Conservation (phyloP, 53 echinoderm and acorn worm species). For the Henricia sp. region DNA sequence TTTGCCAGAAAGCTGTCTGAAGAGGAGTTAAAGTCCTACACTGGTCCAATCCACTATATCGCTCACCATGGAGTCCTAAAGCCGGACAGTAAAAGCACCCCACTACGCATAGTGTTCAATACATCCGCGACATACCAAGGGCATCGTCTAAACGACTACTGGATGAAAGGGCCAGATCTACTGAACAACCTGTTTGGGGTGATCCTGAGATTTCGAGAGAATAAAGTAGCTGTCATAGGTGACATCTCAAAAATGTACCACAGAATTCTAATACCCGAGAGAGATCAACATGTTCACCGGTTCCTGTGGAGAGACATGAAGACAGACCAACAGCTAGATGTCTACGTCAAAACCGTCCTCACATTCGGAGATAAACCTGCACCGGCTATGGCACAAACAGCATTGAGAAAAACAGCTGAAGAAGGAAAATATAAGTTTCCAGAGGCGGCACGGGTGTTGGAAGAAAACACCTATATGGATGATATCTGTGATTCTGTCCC, state of each 20-base stretch:
- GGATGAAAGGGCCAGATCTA: conserved; percentile 72
- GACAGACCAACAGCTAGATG: conserved; percentile 47
- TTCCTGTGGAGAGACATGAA: conserved; percentile 69
- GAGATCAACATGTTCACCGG: conserved; percentile 67
- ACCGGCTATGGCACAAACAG: no score
- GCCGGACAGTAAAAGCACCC: conserved; percentile 51
- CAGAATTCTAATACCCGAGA: conserved; percentile 63
- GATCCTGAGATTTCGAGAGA: conserved; percentile 48
- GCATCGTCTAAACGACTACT: conserved; percentile 67
- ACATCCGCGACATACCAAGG: conserved; percentile 64
- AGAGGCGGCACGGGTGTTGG: conserved; percentile 38
- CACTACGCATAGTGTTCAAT: conserved; percentile 69
- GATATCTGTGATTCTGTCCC: conserved; percentile 54
- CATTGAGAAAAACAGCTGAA: conserved; percentile 44
- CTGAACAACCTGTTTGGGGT: conserved; percentile 36
- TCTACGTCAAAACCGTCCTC: conserved; percentile 62
- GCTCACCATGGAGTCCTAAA: not conserved
- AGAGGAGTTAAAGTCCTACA: conserved; percentile 46
- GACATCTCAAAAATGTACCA: conserved; percentile 85
- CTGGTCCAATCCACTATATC: not conserved
- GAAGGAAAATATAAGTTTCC: not conserved
- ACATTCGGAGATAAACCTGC: conserved; percentile 35
- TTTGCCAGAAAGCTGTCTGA: conserved; percentile 69
- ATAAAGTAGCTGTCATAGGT: conserved; percentile 33
- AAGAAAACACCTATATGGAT: conserved; percentile 57